Conservation (phyloP, 2,888 invertebrate genomes). For the Tenthredo mesomela region DNA sequence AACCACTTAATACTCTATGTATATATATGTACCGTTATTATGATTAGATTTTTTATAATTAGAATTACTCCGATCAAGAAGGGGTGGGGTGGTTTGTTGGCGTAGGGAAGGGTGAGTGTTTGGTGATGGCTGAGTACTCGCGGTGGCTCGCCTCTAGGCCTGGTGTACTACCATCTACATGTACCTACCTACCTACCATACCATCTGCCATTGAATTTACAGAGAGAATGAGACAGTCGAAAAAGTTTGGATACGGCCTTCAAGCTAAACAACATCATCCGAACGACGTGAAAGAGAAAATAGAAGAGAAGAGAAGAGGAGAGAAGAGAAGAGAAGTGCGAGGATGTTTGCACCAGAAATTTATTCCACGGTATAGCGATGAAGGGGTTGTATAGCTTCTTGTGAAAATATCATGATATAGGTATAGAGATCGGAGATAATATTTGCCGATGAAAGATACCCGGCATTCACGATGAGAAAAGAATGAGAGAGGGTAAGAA, state of each 20-base stretch:
- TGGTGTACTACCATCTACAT: not conserved
- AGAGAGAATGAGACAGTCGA: constrained; percentile 8
- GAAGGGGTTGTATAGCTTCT: constrained; percentile 34
- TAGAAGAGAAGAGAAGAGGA: not conserved
- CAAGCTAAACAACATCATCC: constrained; percentile 15
- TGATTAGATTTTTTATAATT: constrained; percentile 69
- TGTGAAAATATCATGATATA: constrained; percentile 31
- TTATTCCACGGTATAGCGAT: not conserved
- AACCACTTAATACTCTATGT: not conserved
- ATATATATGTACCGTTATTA: constrained; percentile 56
- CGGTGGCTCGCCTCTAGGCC: not conserved
- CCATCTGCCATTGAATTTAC: not conserved
- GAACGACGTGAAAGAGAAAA: not conserved
- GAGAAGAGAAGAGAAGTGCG: not conserved
- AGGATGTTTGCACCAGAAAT: constrained; percentile 36
- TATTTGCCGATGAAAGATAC: constrained; percentile 35
- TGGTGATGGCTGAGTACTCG: constrained; percentile 32
- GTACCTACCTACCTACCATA: not conserved
- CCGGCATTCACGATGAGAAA: not conserved
- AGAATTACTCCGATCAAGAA: constrained; percentile 63
- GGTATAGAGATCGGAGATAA: constrained; percentile 24
- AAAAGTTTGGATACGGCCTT: not conserved
- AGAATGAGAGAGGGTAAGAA: not conserved
- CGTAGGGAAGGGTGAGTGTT: constrained; percentile 39
- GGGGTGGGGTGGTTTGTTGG: constrained; percentile 35